Base-by-base conservation (phyloP, 2,888 invertebrate species). In the Euspilapteryx auroguttella region DNA sequence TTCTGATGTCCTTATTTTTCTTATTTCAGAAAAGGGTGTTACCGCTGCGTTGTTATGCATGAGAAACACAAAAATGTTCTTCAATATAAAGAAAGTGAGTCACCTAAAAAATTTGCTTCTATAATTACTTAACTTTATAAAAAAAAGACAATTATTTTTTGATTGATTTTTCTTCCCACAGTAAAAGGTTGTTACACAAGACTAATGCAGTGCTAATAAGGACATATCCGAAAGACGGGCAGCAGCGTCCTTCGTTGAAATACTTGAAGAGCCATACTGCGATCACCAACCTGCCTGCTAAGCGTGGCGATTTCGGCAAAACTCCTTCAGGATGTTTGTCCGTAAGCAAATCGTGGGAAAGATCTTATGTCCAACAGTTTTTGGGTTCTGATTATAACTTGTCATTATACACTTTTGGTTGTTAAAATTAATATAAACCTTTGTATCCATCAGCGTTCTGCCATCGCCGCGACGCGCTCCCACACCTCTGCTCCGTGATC, bases 21-120 rank as follows among this genome's bases (percentile, higher is more conserved):
- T 21, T 38, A 28, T 61, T 86, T 33, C 86, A 94, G 94, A 57
- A 89, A 89, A 79, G 86, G 88, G 57, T 95, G 94, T 76, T 92
- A 90, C 77, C 87, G 91, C 44, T 95, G 94, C 71, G 89, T 95
- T 54, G 94, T 94, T 57, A 93, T 95, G 79, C 94, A 94, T 62
- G 92, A 93, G 66, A 93, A 93, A 66, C 94, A 95, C 76, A 82
- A 86, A 55, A 95, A 95, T 78, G 92, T 95, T 44, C 82, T 95
- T 38, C 94, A 95, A 69, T 95, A 94, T 80, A 95, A 95, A 86
- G 94, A 94, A 82, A 94, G 95, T 95, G 79, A 93, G 94, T 90
- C 17, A 17, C 17, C 17, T 17, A 17, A 17, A 6, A n/a, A n/a
- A n/a, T n/a, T n/a, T n/a, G n/a, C n/a, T n/a, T n/a, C n/a, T n/a